Evolutionary conservation across 2,888 invertebrate species (phyloP).

Genomic region (Diachrysia chrysitis): DNA sequence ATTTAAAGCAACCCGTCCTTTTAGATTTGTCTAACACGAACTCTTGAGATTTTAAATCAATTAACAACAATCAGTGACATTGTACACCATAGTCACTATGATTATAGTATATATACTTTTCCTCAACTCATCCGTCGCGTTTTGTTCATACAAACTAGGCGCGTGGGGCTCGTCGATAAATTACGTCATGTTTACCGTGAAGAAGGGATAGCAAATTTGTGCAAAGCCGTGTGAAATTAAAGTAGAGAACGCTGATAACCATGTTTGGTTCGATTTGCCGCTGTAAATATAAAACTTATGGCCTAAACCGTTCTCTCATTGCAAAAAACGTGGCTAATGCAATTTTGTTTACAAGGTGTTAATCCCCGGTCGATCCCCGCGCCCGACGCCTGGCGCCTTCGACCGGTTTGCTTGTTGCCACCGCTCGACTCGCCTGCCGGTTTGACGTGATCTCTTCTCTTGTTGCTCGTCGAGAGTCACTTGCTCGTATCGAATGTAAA

Average conservation of each 20-base stretch:
- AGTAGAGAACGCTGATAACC: conserved; percentile 41
- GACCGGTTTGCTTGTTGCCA: conserved; percentile 87
- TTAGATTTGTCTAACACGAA: conserved; percentile 53
- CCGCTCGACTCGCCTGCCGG: conserved; percentile 82
- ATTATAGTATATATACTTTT: conserved; percentile 53
- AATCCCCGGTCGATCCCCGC: conserved; percentile 78
- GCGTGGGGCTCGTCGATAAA: conserved; percentile 30
- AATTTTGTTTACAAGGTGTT: conserved; percentile 87
- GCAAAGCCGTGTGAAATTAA: conserved; percentile 40
- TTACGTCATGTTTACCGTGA: conserved; percentile 41
- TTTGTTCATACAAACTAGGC: conserved; percentile 34
- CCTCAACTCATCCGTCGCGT: conserved; percentile 19
- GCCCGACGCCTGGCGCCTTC: conserved; percentile 82
- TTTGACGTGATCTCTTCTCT: conserved; percentile 87
- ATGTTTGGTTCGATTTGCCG: conserved; percentile 30
- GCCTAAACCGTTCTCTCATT: conserved; percentile 53
- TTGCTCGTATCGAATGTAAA: conserved; percentile 84
- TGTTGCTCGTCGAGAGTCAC: conserved; percentile 80
- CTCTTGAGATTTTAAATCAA: conserved; percentile 57
- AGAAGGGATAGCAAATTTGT: conserved; percentile 37
- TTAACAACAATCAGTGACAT: conserved; percentile 59
- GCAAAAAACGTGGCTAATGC: conserved; percentile 77
- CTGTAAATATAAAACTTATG: conserved; percentile 50
- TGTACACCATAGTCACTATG: conserved; percentile 53
- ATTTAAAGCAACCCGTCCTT: conserved; percentile 65